Evolutionary conservation across 2,113 vertebrate species (phyloP).

Genomic region (Notothenia rossii): DNA sequence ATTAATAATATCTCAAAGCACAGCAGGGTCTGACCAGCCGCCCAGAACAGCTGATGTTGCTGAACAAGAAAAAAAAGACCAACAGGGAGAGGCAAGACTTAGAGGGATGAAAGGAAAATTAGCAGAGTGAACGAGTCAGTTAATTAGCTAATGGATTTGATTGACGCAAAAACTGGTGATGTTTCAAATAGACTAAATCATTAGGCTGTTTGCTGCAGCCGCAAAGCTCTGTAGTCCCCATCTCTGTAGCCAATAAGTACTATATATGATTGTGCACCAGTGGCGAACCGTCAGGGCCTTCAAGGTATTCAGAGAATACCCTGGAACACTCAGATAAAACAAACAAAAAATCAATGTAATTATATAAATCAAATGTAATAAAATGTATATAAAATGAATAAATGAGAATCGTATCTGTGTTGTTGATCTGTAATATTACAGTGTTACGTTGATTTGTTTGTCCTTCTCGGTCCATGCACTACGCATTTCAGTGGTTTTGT

Average conservation of each 20-base stretch:
- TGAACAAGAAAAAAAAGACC: constrained; percentile 34
- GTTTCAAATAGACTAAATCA: constrained; percentile 43
- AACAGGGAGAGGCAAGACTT: neutral
- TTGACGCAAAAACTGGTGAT: constrained; percentile 58
- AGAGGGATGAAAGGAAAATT: constrained; percentile 15
- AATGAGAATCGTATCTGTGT: too few species aligned
- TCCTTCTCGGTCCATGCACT: too few species aligned
- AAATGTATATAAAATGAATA: too few species aligned
- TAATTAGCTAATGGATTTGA: constrained; percentile 73
- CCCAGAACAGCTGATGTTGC: constrained; percentile 60
- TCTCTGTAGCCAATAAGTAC: neutral
- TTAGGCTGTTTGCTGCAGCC: constrained; percentile 32
- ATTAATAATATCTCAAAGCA: constrained; percentile 68
- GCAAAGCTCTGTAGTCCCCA: neutral
- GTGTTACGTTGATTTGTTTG: too few species aligned
- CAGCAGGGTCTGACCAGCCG: constrained; percentile 66
- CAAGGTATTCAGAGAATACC: too few species aligned
- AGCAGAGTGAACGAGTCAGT: constrained; percentile 30
- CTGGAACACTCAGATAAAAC: too few species aligned
- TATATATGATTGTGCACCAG: too few species aligned
- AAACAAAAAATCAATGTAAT: too few species aligned
- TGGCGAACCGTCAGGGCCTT: too few species aligned
- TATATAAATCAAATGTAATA: too few species aligned
- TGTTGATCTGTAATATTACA: too few species aligned
- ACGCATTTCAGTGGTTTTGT: too few species aligned